Evolutionary conservation across 2,888 invertebrate genomes (phyloP).

Genomic region (Furcula furcula): DNA sequence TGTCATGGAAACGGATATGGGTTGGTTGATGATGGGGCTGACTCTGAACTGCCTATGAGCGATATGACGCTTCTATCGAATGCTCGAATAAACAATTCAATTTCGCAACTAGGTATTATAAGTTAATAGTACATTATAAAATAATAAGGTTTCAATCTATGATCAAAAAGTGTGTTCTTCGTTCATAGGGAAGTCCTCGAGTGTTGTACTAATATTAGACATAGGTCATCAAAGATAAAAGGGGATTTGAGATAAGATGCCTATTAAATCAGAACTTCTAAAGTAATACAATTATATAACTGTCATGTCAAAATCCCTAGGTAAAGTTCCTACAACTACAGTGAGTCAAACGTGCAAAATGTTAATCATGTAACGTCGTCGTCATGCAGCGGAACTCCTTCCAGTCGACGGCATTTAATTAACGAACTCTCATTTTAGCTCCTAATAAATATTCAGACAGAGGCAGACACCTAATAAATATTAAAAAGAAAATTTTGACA

Average conservation of each 20-base stretch:
- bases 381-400: conserved; percentile 68
- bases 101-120: conserved; percentile 40
- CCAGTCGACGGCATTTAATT: conserved; percentile 61
- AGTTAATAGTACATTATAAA: neutral
- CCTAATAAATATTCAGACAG: too few relatives aligned
- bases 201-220: neutral
- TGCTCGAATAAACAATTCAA: conserved; percentile 56
- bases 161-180: neutral
- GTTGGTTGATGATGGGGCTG: conserved; percentile 33
- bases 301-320: conserved; percentile 14
- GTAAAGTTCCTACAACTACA: conserved; percentile 42
- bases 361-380: conserved; percentile 46
- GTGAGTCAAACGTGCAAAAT: conserved; percentile 63
- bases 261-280: neutral
- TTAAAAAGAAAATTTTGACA: conserved; percentile 55
- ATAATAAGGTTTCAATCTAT: neutral
- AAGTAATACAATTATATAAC: conserved; percentile 2
- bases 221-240: neutral
- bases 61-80: conserved; percentile 23
- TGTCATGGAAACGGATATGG: conserved; percentile 31
- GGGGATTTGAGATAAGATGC: neutral
- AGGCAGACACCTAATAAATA: too few relatives aligned
- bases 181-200: neutral
- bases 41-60: conserved; percentile 23
- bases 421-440: conserved; percentile 48